These are phyloP conservation scores for Dromaius novaehollandiae DNA, from an alignment of 2,113 vertebrate species.

Conservation along the genomic window DNA sequence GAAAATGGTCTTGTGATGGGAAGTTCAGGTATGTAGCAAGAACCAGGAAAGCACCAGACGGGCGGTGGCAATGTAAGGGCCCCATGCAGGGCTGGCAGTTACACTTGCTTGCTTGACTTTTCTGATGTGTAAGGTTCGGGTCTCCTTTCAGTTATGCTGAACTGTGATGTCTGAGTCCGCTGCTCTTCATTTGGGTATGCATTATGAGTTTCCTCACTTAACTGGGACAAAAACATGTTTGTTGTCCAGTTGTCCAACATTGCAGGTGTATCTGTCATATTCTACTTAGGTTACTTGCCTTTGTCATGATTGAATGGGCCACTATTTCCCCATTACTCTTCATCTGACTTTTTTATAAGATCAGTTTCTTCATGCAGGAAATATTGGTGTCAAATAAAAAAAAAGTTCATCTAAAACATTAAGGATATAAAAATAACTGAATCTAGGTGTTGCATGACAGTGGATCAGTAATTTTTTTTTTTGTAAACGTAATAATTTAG, in stretches of 20 bases:
- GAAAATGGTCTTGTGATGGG: neutral
- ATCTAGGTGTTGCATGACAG: rapidly evolving
- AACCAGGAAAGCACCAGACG: neutral
- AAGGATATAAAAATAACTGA: neutral
- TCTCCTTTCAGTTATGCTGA: neutral
- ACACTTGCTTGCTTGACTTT: neutral
- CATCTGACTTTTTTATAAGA: neutral
- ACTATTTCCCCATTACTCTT: neutral
- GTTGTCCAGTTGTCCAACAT: neutral
- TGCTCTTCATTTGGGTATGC: neutral
- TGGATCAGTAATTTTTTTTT: rapidly evolving
- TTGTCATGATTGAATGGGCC: neutral
- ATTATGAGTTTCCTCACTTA: neutral
- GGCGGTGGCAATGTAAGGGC: neutral
- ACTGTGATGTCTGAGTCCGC: neutral
- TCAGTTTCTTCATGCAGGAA: neutral
- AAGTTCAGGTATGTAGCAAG: neutral
- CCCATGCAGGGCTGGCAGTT: neutral
- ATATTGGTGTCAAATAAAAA: too few species aligned
- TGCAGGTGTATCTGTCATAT: neutral
- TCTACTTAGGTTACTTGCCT: neutral
- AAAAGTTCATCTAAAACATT: neutral
- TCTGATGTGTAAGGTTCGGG: neutral
- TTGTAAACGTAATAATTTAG: neutral
- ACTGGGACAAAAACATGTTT: neutral